A percentile compares a stretch with the other conserved stretches of the same genome.
Evolutionary conservation across 2,797 vertebrate species (phyloP).

Genomic region (Silurus lanzhouensis): DNA sequence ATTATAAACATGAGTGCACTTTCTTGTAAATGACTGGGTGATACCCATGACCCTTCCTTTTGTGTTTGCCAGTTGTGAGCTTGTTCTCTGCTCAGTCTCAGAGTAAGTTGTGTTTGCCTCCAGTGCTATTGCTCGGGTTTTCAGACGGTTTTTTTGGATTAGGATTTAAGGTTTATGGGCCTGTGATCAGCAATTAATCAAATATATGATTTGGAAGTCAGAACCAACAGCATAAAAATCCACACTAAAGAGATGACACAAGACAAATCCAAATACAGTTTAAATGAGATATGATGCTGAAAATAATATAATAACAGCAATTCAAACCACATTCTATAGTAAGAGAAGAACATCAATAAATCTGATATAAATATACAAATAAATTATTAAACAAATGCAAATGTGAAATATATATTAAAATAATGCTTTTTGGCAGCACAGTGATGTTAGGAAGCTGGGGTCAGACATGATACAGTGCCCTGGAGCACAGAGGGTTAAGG

Average conservation of each 20-base stretch:
- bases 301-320: background rate
- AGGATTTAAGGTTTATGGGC: background rate
- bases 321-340: too few species aligned
- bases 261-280: background rate
- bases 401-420: too few species aligned
- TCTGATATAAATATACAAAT: too few species aligned
- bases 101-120: background rate
- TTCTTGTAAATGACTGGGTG: too few species aligned
- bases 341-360: background rate
- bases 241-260: background rate
- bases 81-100: background rate
- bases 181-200: background rate
- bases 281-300: background rate
- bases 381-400: too few species aligned
- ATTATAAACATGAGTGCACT: too few species aligned
- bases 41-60: background rate
- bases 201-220: background rate
- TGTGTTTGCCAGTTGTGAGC: background rate
- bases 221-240: too few species aligned
- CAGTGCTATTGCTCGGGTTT: background rate
- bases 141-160: background rate
- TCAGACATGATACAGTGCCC: too few species aligned
- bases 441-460: too few species aligned
- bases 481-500: too few species aligned
- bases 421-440: too few species aligned